These are phyloP conservation scores for Lethenteron camtschaticum DNA, from an alignment of 2,113 vertebrate species.

Conservation along the genomic window DNA sequence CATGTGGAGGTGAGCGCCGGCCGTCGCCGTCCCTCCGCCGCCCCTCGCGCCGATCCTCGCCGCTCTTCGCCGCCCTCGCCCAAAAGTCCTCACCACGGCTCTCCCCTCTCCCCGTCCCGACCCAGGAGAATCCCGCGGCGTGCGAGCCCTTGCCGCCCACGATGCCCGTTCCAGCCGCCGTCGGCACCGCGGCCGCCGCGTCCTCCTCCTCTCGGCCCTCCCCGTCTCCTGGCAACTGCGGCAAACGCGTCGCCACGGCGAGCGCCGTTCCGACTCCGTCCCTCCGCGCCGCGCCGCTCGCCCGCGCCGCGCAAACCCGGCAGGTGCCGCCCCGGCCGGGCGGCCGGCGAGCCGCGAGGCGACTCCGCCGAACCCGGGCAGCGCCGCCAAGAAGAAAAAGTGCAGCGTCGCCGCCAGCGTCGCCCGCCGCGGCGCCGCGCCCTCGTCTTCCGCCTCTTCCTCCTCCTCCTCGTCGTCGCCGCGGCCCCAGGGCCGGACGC, in stretches of 20 bases:
- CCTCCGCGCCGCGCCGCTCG: too few species aligned
- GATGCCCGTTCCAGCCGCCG: conserved; percentile 15
- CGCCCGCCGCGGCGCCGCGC: conserved; percentile 9
- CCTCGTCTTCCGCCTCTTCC: conserved; percentile 23
- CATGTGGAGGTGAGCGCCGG: conserved; percentile 50
- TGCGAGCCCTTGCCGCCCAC: conserved; percentile 25
- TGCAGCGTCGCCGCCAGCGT: too few species aligned
- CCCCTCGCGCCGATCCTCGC: conserved; percentile 8
- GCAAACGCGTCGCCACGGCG: too few species aligned
- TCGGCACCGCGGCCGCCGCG: conserved; percentile 12
- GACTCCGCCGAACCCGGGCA: too few species aligned
- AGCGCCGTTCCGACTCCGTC: too few species aligned
- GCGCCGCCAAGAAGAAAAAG: too few species aligned
- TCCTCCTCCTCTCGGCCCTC: conserved; percentile 22
- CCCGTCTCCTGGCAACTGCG: conserved; percentile 12
- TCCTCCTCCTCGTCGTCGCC: conserved; percentile 17
- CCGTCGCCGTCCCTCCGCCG: not conserved
- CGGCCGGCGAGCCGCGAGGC: too few species aligned
- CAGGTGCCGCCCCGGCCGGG: too few species aligned
- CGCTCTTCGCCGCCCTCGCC: not conserved
- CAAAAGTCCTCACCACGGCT: not conserved
- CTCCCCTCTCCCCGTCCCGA: conserved; percentile 6
- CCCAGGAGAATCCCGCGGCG: conserved; percentile 59
- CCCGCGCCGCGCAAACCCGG: too few species aligned
- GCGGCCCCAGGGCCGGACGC: not conserved